A percentile compares a stretch with the other conserved stretches of the same genome.
Conservation (phyloP, 1,140 invertebrate genomes). For the Zaprionus ornatus region DNA sequence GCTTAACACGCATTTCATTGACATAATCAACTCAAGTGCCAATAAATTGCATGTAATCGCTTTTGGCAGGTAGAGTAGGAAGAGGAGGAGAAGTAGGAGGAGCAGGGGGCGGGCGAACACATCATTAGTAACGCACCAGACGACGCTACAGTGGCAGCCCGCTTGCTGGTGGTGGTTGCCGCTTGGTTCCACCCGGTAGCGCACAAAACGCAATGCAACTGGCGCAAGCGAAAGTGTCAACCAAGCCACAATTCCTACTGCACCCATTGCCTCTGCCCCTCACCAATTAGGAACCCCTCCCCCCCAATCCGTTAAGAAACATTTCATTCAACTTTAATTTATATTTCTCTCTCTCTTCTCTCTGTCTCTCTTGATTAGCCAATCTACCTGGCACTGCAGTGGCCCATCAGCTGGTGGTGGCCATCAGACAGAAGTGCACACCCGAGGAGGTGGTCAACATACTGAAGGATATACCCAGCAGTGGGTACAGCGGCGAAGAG, state of each 20-base stretch:
- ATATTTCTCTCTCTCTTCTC: background rate
- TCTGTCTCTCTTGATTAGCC: conserved; percentile 85
- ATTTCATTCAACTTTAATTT: conserved; percentile 31
- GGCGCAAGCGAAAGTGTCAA: conserved; percentile 72
- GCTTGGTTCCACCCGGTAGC: conserved; percentile 69
- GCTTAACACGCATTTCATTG: conserved; percentile 45
- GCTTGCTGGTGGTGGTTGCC: conserved; percentile 35
- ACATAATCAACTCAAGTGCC: conserved; percentile 70
- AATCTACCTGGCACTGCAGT: conserved; percentile 91
- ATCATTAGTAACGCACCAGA: conserved; percentile 73
- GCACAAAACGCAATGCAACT: conserved; percentile 61
- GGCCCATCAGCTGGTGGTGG: conserved; percentile 92
- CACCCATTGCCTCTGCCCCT: background rate
- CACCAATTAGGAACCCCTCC: background rate
- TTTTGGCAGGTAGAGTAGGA: background rate
- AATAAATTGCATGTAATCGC: conserved; percentile 73
- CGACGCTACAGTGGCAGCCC: conserved; percentile 10
- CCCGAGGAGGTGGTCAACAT: conserved; percentile 96
- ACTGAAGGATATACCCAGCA: conserved; percentile 93
- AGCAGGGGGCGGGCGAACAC: conserved; percentile 5
- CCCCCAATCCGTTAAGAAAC: conserved; percentile 2
- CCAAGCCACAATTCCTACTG: conserved; percentile 13
- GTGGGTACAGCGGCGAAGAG: conserved; percentile 89
- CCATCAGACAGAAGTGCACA: conserved; percentile 94
- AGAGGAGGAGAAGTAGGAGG: background rate